Evolutionary conservation across 2,113 vertebrate genomes (phyloP).

Genomic region (Sphyrna mokarran): DNA sequence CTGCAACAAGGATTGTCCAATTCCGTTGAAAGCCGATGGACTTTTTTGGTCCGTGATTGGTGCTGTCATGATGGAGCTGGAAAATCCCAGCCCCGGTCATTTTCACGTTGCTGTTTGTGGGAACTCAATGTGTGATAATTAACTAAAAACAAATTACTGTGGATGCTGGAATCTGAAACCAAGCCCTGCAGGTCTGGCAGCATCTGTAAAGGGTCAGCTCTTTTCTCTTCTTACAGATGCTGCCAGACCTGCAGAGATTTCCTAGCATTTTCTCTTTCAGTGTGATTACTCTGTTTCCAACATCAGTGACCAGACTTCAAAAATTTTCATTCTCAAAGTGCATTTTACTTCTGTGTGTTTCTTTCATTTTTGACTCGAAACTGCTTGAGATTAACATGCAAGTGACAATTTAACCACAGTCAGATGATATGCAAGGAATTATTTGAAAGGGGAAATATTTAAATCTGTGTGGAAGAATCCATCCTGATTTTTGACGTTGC

Average conservation of each 20-base stretch:
- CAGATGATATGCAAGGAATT: not conserved
- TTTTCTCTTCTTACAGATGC: too few relatives aligned
- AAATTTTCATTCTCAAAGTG: not conserved
- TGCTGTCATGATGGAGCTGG: too few relatives aligned
- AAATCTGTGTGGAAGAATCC: not conserved
- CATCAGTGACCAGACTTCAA: not conserved
- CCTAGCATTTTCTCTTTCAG: too few relatives aligned
- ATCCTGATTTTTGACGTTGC: not conserved
- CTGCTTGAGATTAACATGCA: not conserved
- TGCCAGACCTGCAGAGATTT: too few relatives aligned
- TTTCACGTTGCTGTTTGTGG: not conserved
- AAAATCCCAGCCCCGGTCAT: too few relatives aligned
- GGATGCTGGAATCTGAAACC: too few relatives aligned
- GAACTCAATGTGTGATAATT: not conserved
- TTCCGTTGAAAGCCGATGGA: too few relatives aligned
- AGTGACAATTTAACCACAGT: not conserved
- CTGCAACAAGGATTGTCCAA: too few relatives aligned
- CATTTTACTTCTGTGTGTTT: not conserved
- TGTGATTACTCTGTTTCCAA: not conserved
- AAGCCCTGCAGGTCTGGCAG: too few relatives aligned
- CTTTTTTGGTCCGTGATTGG: too few relatives aligned
- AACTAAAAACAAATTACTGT: too few relatives aligned
- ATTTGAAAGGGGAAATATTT: not conserved
- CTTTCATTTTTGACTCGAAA: not conserved
- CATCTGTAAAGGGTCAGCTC: too few relatives aligned